Evolutionary conservation across 1,140 invertebrate genomes (phyloP).

Genomic region (Drosophila melanogaster): Release_6_plus_ISO1_MT NT_033777.3:13577501-13578000

Average conservation of each 20-base stretch:
- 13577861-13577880: background rate
- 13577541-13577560: slow-evolving; percentile 55
- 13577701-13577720: slow-evolving; percentile 22
- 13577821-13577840: slow-evolving; percentile 40
- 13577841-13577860: slow-evolving; percentile 3
- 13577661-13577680: slow-evolving; percentile 44
- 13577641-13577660: slow-evolving; percentile 29
- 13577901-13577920: slow-evolving; percentile 63
- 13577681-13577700: slow-evolving; percentile 22
- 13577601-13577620: slow-evolving; percentile 62
- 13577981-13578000: slow-evolving; percentile 19
- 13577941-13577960: slow-evolving; percentile 57
- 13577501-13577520: slow-evolving; percentile 25
- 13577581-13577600: slow-evolving; percentile 58
- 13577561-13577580: slow-evolving; percentile 52
- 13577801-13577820: slow-evolving; percentile 56
- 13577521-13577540: slow-evolving; percentile 54
- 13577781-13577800: slow-evolving; percentile 64
- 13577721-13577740: slow-evolving; percentile 62
- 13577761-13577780: slow-evolving; percentile 62
- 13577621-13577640: slow-evolving; percentile 31
- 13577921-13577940: slow-evolving; percentile 61
- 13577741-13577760: slow-evolving; percentile 53
- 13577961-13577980: slow-evolving; percentile 14
- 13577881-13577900: slow-evolving; percentile 23